Evolutionary conservation across 2,888 invertebrate genomes (phyloP).

Genomic region (Micropterix aruncella): DNA sequence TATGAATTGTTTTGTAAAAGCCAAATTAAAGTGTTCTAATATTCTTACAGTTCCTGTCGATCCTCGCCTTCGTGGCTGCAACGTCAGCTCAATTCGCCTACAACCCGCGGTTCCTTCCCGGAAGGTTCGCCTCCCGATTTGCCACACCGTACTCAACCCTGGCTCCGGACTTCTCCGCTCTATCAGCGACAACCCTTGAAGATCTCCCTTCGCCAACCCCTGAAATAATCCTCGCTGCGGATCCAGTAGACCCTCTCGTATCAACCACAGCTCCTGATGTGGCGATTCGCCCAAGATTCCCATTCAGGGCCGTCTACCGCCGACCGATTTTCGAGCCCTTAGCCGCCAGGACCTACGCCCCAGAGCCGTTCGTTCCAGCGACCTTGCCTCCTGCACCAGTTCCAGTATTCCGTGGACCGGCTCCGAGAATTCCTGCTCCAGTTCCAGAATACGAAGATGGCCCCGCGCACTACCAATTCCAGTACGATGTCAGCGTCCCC

Average conservation of each 20-base stretch:
- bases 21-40: too few relatives aligned
- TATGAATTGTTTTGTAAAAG: too few relatives aligned
- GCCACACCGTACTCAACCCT: not conserved
- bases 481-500: constrained; percentile 7
- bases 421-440: not conserved
- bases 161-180: not conserved
- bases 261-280: not conserved
- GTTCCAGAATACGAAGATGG: not conserved
- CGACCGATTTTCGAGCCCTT: not conserved
- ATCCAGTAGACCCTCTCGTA: too few relatives aligned
- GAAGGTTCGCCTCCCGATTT: not conserved
- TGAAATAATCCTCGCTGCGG: not conserved
- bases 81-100: not conserved
- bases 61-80: not conserved
- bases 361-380: not conserved
- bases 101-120: not conserved
- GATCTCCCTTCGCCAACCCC: not conserved
- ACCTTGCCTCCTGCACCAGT: not conserved
- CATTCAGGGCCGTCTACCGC: not conserved
- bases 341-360: not conserved
- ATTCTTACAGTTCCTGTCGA: too few relatives aligned
- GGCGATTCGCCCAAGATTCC: not conserved
- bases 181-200: not conserved
- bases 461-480: not conserved
- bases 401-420: not conserved